phyloP scores from a whole-genome alignment of 2,797 vertebrate species.

The Alouatta caraya region DNA sequence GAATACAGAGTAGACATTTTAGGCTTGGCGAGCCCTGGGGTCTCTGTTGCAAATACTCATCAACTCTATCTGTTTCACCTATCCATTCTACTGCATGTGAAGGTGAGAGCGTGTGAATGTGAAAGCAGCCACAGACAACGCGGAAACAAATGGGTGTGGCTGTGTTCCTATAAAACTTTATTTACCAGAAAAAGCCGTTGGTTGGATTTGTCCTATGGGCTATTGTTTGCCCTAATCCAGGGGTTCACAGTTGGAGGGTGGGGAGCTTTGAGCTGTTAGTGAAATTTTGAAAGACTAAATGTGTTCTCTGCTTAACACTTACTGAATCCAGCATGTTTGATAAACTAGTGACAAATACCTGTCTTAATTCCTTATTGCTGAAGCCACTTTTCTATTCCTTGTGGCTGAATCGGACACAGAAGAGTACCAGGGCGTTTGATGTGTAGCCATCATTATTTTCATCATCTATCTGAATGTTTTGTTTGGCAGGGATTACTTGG shows the following conservation, averaged over 20 bases:
- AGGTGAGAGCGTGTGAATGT: too few relatives aligned
- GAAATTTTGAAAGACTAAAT: not conserved
- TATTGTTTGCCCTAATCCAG: not conserved
- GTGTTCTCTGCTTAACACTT: not conserved
- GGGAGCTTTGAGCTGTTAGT: not conserved
- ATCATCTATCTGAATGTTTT: not conserved
- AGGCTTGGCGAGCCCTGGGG: not conserved
- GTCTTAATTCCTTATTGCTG: not conserved
- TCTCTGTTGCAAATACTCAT: not conserved
- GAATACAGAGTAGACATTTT: too few relatives aligned
- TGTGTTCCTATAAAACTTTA: not conserved
- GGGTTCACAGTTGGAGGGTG: not conserved
- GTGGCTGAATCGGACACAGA: not conserved
- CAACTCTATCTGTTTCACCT: not conserved
- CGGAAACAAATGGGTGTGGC: not conserved
- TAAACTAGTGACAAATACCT: not conserved
- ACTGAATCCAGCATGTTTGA: not conserved
- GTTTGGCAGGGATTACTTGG: not conserved
- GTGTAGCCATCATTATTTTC: rapidly evolving
- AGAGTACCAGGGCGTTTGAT: not conserved
- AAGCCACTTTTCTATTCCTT: not conserved
- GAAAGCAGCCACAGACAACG: not conserved
- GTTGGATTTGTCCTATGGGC: not conserved
- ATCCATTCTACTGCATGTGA: not conserved
- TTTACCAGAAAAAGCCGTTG: not conserved